Evolutionary conservation across 2,888 invertebrate species (phyloP).

Genomic region (Dorcus parallelipipedus): DNA sequence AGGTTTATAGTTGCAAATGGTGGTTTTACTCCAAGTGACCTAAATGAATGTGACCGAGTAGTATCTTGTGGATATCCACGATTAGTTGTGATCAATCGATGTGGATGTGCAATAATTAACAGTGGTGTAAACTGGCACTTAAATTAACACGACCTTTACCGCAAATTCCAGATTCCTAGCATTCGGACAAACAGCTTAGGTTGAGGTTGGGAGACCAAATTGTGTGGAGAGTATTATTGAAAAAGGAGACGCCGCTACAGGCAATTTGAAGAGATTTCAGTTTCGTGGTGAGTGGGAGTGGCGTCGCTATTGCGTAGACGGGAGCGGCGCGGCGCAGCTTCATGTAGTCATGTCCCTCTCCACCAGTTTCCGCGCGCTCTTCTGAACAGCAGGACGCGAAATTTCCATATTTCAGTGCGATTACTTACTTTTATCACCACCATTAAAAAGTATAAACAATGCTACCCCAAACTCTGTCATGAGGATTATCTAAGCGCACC

Average conservation of each 20-base stretch:
- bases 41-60: too few species aligned
- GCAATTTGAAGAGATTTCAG: constrained; percentile 38
- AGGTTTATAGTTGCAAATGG: too few species aligned
- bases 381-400: constrained; percentile 40
- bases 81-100: too few species aligned
- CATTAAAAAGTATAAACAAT: background rate
- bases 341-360: constrained; percentile 40
- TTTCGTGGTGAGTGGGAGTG: constrained; percentile 43
- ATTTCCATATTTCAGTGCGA: constrained; percentile 21
- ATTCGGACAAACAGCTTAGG: constrained; percentile 25
- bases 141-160: constrained; percentile 27
- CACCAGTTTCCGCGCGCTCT: constrained; percentile 46
- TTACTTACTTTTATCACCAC: background rate
- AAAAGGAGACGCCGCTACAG: constrained; percentile 29
- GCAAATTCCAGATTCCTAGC: constrained; percentile 26
- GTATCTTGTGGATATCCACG: too few species aligned
- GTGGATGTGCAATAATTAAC: constrained; percentile 9
- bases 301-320: constrained; percentile 38
- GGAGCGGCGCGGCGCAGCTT: constrained; percentile 41
- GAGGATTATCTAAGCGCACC: too few species aligned
- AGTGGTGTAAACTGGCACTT: constrained; percentile 17
- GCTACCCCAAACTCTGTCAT: too few species aligned
- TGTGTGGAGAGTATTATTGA: constrained; percentile 30
- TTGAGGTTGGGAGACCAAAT: constrained; percentile 22
- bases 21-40: too few species aligned